Conservation (phyloP, 2,888 invertebrate species). For the Drosophila tanythrix region DNA sequence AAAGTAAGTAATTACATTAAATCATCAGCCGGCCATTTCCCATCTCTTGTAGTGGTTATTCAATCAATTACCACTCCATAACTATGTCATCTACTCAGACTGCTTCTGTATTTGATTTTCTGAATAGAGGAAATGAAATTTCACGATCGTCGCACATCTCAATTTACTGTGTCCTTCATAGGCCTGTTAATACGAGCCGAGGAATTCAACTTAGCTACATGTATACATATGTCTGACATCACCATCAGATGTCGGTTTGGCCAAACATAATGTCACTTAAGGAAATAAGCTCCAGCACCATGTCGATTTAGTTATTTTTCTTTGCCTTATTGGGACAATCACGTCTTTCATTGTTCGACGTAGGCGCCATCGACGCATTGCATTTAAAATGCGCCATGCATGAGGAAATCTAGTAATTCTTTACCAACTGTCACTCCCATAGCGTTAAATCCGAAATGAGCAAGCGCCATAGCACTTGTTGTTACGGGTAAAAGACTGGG, state of each 20-base stretch:
- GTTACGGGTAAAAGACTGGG: neutral
- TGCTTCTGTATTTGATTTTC: slow-evolving; percentile 3
- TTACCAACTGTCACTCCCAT: slow-evolving; percentile 76
- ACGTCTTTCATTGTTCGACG: slow-evolving; percentile 39
- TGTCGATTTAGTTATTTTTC: slow-evolving; percentile 11
- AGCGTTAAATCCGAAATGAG: slow-evolving; percentile 65
- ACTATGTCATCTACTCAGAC: neutral
- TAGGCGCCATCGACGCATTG: slow-evolving; percentile 6
- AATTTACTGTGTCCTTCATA: slow-evolving; percentile 1
- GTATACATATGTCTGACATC: slow-evolving; percentile 1
- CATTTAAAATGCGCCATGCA: slow-evolving; percentile 63
- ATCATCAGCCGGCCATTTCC: neutral
- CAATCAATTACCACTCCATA: slow-evolving; percentile 8
- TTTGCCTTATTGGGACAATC: slow-evolving; percentile 36
- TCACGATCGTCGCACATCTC: slow-evolving; percentile 69
- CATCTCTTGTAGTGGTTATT: slow-evolving; percentile 4
- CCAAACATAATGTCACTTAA: slow-evolving; percentile 43
- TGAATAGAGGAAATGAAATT: slow-evolving; percentile 77
- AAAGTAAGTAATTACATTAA: neutral
- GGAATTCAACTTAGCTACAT: slow-evolving; percentile 15
- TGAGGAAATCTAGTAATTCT: slow-evolving; percentile 77
- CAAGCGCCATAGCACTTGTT: slow-evolving; percentile 17
- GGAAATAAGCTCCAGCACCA: slow-evolving; percentile 58
- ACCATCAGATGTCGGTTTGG: slow-evolving; percentile 1
- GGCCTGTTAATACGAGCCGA: slow-evolving; percentile 8